phyloP scores from a whole-genome alignment of 2,113 vertebrate species.

The Podarcis cretensis region DNA sequence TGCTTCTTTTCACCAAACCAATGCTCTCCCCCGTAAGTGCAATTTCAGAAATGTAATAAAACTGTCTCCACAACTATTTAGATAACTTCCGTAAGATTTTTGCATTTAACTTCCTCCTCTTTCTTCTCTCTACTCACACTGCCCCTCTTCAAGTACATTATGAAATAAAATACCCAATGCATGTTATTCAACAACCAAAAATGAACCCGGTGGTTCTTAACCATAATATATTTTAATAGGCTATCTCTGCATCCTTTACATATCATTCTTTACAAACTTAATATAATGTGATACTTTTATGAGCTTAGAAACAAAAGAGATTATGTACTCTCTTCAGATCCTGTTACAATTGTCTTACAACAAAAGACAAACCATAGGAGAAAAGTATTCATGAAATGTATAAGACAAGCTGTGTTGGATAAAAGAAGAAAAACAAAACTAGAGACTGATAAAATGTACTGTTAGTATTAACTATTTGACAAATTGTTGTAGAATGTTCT shows the following conservation, averaged over 20 bases:
- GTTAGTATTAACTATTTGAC: neutral
- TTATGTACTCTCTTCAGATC: neutral
- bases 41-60: slow-evolving; percentile 19
- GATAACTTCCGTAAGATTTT: slow-evolving; percentile 1
- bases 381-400: neutral
- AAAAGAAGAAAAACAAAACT: neutral
- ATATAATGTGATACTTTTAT: neutral
- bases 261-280: neutral
- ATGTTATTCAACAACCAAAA: neutral
- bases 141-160: neutral
- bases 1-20: neutral
- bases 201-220: neutral
- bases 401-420: neutral
- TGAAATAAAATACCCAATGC: neutral
- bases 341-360: neutral
- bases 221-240: neutral
- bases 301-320: neutral
- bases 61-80: neutral
- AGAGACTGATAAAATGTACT: neutral
- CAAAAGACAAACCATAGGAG: neutral
- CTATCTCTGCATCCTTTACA: neutral
- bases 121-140: neutral
- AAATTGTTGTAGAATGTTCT: neutral
- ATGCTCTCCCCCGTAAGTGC: neutral
- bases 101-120: neutral